phyloP scores from a whole-genome alignment of 1,140 invertebrate species.

The Parapsyche elsis region DNA sequence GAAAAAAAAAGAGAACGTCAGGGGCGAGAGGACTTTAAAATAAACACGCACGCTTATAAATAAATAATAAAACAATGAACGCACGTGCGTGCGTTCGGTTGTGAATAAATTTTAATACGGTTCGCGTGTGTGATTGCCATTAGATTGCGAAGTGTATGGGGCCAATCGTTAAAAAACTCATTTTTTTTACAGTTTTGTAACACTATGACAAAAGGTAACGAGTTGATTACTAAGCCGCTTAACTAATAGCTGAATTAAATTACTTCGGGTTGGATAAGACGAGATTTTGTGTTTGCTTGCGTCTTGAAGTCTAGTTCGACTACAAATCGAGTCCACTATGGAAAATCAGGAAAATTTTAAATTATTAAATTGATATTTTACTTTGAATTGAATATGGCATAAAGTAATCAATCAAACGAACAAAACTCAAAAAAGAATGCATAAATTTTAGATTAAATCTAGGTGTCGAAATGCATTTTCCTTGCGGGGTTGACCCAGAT shows the following conservation, averaged over 20 bases:
- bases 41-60: not conserved
- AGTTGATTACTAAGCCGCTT: conserved; percentile 34
- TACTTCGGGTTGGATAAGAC: not conserved
- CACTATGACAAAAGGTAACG: conserved; percentile 17
- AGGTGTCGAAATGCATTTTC: too few species aligned
- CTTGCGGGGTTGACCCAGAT: too few species aligned
- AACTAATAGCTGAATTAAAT: conserved; percentile 35
- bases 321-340: not conserved
- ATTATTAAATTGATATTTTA: not conserved
- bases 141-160: conserved; percentile 28
- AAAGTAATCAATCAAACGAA: not conserved
- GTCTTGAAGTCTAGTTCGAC: too few species aligned
- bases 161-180: conserved; percentile 38
- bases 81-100: not conserved
- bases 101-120: conserved; percentile 12
- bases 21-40: not conserved
- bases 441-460: too few species aligned
- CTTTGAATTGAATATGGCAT: not conserved
- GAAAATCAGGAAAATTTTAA: not conserved
- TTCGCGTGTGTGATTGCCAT: conserved; percentile 19
- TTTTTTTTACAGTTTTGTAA: conserved; percentile 39
- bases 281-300: conserved; percentile 5
- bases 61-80: conserved; percentile 13
- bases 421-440: too few species aligned
- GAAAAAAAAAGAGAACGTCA: not conserved